Evolutionary conservation across 1,140 invertebrate genomes (phyloP).

Genomic region (Lanistes nyassanus): DNA sequence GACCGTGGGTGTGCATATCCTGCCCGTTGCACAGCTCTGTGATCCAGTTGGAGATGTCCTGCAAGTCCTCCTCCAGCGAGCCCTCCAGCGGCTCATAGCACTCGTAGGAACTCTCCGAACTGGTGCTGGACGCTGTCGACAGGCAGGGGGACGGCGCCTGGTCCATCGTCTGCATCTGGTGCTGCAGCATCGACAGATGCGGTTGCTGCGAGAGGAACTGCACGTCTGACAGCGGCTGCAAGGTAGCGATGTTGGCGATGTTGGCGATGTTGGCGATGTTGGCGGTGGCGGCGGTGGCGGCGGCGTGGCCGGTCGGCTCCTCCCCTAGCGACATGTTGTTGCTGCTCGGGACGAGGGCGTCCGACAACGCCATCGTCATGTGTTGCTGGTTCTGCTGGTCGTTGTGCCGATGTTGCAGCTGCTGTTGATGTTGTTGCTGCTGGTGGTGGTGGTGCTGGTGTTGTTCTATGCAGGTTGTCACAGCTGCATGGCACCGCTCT

Average conservation of each 20-base stretch:
- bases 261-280: neutral
- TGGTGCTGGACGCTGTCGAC: neutral
- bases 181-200: constrained; percentile 3
- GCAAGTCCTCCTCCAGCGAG: constrained; percentile 27
- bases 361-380: neutral
- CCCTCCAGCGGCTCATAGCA: constrained; percentile 16
- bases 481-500: neutral
- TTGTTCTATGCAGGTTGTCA: neutral
- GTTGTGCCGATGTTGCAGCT: constrained; percentile 3
- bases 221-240: neutral
- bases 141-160: constrained; percentile 27
- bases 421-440: constrained; percentile 9
- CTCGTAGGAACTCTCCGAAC: constrained; percentile 16
- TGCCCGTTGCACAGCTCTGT: constrained; percentile 33
- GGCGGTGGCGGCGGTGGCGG: neutral
- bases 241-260: neutral
- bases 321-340: neutral
- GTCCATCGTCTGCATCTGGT: constrained; percentile 12
- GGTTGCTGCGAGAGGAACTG: constrained; percentile 1
- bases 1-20: constrained; percentile 4
- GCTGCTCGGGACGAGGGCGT: neutral
- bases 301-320: constrained; percentile 3
- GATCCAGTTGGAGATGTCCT: constrained; percentile 40
- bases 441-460: neutral
- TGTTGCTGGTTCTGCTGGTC: constrained; percentile 19